A percentile compares a stretch with the other conserved stretches of the same genome.
phyloP scores from a whole-genome alignment of 2,113 vertebrate species.

The Thunnus thynnus region DNA sequence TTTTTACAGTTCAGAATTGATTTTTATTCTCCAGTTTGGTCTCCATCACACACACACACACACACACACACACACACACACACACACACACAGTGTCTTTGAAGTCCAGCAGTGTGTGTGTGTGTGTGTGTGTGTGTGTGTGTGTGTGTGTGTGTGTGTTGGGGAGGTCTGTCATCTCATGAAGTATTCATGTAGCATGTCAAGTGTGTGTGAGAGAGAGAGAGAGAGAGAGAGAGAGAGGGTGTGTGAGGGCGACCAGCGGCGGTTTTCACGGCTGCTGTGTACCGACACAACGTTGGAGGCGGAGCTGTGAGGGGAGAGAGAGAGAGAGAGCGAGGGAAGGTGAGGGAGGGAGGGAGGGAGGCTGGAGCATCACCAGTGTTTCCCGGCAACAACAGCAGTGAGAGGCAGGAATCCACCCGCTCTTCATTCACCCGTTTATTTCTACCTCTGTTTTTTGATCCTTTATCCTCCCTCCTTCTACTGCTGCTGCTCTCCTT shows the following conservation, averaged over 20 bases:
- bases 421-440: slow-evolving; percentile 45
- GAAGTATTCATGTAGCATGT: slow-evolving; percentile 78
- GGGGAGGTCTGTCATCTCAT: slow-evolving; percentile 57
- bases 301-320: slow-evolving; percentile 56
- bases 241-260: slow-evolving; percentile 22
- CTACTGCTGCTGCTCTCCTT: slow-evolving; percentile 10
- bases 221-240: slow-evolving; percentile 1
- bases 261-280: slow-evolving; percentile 61
- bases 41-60: too few relatives aligned
- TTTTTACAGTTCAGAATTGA: too few relatives aligned
- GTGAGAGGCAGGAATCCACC: slow-evolving; percentile 61
- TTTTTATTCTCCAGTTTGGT: too few relatives aligned
- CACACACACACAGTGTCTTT: slow-evolving; percentile 61
- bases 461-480: slow-evolving; percentile 46
- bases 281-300: slow-evolving; percentile 62
- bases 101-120: slow-evolving; percentile 62
- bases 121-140: neutral
- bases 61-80: neutral
- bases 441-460: slow-evolving; percentile 48
- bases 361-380: slow-evolving; percentile 72
- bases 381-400: slow-evolving; percentile 80
- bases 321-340: slow-evolving; percentile 43
- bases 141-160: slow-evolving; percentile 41
- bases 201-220: slow-evolving; percentile 24
- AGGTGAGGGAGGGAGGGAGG: slow-evolving; percentile 48